Evolutionary conservation across 30 jellyfish, hydroid and myxozoan genomes (phyloP), one percentile per base, ranked within the genome.

Genomic region (Turritopsis dohrnii): DNA sequence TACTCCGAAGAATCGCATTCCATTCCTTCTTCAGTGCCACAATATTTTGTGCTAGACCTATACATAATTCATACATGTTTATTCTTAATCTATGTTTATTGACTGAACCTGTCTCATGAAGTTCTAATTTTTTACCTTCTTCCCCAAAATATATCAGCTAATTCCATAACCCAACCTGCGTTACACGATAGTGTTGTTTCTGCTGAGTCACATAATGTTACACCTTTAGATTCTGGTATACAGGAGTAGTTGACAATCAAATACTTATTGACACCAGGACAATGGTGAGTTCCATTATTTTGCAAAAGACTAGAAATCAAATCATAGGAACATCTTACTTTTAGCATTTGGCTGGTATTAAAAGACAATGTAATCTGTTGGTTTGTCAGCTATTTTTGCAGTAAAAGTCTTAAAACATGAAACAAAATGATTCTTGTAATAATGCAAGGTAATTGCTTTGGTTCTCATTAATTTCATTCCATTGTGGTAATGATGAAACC

Each of bases 141-240:
- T 8, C 98, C 98, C 98, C 98, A 93, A 89, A 93, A 93, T 69
- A 95, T 96, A 79, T 93, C 98, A 54, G 90, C 88, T 84, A 93
- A 52, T 69, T 93, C 96, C 25, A 93, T 93, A 52, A 76, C 85
- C 98, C 98, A 93, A n/a, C 96, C 96, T 29, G 98, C 96, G 69
- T 83, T 86, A 85, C 98, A 93, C 54, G 83, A 90, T 16, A 93
- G 89, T 8, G 81, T 31, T 20, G 98, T 89, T 71, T 85, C 96
- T 53, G 90, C 96, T 0, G 98, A 93, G 52, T 93, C 98, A 73
- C 98, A 93, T 71, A 93, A 80, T 22, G 88, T 92, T 65, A 93
- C 98, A 16, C 98, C 98, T 81, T 93, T 88, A 29, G 96, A 88
- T 79, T 93, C 98, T 19, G 98, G 96, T 23, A 88, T 86, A 85